phyloP scores from a whole-genome alignment of 2,113 vertebrate species.

The Limnothrissa miodon region DNA sequence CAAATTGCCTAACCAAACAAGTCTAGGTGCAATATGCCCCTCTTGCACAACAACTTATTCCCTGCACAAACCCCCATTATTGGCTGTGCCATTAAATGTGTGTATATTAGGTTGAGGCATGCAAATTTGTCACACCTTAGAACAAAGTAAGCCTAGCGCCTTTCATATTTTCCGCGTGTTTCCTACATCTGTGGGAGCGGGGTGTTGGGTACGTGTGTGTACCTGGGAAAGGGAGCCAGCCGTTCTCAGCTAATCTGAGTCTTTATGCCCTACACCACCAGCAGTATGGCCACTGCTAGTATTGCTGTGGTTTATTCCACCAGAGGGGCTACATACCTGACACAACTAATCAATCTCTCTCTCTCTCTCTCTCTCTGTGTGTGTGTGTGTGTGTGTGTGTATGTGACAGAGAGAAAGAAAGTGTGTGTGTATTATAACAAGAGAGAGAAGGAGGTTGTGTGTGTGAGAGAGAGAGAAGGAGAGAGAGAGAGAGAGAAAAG shows the following conservation, averaged over 20 bases:
- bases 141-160: too few relatives aligned
- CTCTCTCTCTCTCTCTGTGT: too few relatives aligned
- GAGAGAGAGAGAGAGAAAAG: neutral
- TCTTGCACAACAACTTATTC: neutral
- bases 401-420: neutral
- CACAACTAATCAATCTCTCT: neutral
- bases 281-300: neutral
- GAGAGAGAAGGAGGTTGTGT: neutral
- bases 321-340: neutral
- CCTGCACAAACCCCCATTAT: neutral
- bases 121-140: too few relatives aligned
- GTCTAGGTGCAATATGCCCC: neutral
- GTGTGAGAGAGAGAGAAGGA: neutral
- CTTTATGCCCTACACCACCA: neutral
- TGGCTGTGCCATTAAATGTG: neutral
- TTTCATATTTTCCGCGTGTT: neutral
- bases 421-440: neutral
- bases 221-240: too few relatives aligned
- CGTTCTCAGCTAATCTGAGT: neutral
- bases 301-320: neutral
- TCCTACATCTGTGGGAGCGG: neutral
- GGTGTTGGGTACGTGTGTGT: neutral
- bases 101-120: too few relatives aligned
- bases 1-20: neutral
- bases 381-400: constrained; percentile 4